Evolutionary conservation across 2,888 invertebrate genomes (phyloP).

Genomic region (Xestia xanthographa): DNA sequence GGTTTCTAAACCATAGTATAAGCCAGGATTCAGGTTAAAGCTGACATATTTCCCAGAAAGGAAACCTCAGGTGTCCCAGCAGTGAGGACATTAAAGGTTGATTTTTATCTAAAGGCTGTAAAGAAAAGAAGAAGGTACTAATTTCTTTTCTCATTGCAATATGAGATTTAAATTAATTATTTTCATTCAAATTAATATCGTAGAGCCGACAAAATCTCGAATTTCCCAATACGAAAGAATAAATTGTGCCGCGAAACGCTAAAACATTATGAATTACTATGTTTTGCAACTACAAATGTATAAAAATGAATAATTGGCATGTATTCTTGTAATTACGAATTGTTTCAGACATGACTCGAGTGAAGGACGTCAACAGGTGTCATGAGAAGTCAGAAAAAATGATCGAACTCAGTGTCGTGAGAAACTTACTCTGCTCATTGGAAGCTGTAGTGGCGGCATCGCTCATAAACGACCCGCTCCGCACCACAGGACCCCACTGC

Average conservation of each 20-base stretch:
- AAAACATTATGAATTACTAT: slow-evolving; percentile 30
- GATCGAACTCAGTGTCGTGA: slow-evolving; percentile 74
- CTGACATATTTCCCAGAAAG: not conserved
- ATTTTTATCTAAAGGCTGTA: not conserved
- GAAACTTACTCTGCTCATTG: slow-evolving; percentile 87
- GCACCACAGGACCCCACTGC: slow-evolving; percentile 85
- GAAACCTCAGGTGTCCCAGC: not conserved
- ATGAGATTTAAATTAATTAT: too few species aligned
- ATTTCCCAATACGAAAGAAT: slow-evolving; percentile 11
- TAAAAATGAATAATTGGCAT: slow-evolving; percentile 65
- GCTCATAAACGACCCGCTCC: slow-evolving; percentile 82
- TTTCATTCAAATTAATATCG: too few species aligned
- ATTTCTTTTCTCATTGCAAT: too few species aligned
- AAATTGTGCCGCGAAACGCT: slow-evolving; percentile 44
- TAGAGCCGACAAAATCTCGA: not conserved
- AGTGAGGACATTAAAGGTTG: not conserved
- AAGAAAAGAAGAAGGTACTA: not conserved
- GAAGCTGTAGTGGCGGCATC: slow-evolving; percentile 80
- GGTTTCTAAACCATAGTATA: too few species aligned
- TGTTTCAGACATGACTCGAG: slow-evolving; percentile 64
- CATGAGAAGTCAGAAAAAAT: slow-evolving; percentile 74
- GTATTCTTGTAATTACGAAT: slow-evolving; percentile 66
- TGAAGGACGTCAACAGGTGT: slow-evolving; percentile 86
- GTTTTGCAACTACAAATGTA: slow-evolving; percentile 41
- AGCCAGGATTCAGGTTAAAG: not conserved